Conservation (phyloP, 2,797 vertebrate species). For the Siniperca obscura region DNA sequence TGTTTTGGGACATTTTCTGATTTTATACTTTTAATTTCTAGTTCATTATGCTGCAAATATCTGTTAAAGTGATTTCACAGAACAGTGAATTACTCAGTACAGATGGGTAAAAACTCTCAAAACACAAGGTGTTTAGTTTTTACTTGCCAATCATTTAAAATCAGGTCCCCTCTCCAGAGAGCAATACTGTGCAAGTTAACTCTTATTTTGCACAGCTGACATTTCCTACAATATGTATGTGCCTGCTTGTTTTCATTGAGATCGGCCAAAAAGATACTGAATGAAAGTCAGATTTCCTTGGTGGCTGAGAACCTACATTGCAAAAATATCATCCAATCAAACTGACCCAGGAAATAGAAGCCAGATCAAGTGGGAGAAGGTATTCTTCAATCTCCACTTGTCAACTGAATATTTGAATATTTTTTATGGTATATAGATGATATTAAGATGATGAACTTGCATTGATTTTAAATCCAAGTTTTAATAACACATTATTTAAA, state of each 20-base stretch:
- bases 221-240: neutral
- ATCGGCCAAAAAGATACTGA: slow-evolving; percentile 53
- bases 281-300: slow-evolving; percentile 63
- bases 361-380: slow-evolving; percentile 34
- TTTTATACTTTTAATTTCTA: neutral
- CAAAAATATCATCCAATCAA: slow-evolving; percentile 77
- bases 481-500: neutral
- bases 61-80: neutral
- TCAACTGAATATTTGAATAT: slow-evolving; percentile 5
- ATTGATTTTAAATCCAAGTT: slow-evolving; percentile 15
- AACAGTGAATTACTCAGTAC: neutral
- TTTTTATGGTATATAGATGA: too few species aligned
- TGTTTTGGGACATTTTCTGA: slow-evolving; percentile 25
- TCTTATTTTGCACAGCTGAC: slow-evolving; percentile 11
- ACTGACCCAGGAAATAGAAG: slow-evolving; percentile 45
- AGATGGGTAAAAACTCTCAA: neutral
- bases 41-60: slow-evolving; percentile 15
- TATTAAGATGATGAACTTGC: neutral
- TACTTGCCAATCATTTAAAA: slow-evolving; percentile 37
- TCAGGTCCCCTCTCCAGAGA: slow-evolving; percentile 27
- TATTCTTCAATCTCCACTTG: slow-evolving; percentile 23
- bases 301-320: slow-evolving; percentile 74
- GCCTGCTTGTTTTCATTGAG: slow-evolving; percentile 48
- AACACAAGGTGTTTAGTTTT: neutral
- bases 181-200: slow-evolving; percentile 7